These are phyloP conservation scores for Schizopygopsis pylzovi DNA, from an alignment of 2,797 vertebrate species.

Conservation along the genomic window DNA sequence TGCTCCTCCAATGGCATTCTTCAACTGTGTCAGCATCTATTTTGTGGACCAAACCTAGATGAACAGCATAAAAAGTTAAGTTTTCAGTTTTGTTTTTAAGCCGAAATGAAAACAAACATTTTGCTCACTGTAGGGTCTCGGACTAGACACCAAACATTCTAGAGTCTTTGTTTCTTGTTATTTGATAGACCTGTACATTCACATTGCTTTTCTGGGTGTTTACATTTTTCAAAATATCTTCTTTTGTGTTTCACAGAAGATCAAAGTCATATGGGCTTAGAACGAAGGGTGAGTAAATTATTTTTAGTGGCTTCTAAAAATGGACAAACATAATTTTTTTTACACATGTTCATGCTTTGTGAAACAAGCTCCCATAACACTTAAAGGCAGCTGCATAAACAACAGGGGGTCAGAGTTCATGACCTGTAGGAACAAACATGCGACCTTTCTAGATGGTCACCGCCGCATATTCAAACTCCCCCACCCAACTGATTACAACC, in stretches of 20 bases:
- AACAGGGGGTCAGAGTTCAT: slow-evolving; percentile 35
- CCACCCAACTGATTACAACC: slow-evolving; percentile 4
- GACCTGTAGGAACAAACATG: slow-evolving; percentile 34
- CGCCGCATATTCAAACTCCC: background rate
- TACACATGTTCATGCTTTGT: background rate
- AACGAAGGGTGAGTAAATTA: background rate
- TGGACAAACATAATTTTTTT: slow-evolving; percentile 11
- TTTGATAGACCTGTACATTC: background rate
- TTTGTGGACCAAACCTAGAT: background rate
- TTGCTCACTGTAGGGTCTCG: background rate
- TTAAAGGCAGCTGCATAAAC: slow-evolving; percentile 37
- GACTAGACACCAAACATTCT: background rate
- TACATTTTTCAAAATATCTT: background rate
- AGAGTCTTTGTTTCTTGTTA: background rate
- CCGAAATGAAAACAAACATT: background rate
- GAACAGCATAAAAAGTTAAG: background rate
- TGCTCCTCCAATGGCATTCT: background rate
- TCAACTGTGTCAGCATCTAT: background rate
- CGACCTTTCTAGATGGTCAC: background rate
- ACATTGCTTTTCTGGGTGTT: background rate
- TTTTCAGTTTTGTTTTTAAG: background rate
- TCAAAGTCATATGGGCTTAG: background rate
- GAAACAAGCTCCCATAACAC: slow-evolving; percentile 26
- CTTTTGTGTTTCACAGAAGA: background rate
- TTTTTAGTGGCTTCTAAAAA: background rate